These are phyloP conservation scores for Passer montanus DNA, from an alignment of 2,113 vertebrate genomes.

Conservation along the genomic window DNA sequence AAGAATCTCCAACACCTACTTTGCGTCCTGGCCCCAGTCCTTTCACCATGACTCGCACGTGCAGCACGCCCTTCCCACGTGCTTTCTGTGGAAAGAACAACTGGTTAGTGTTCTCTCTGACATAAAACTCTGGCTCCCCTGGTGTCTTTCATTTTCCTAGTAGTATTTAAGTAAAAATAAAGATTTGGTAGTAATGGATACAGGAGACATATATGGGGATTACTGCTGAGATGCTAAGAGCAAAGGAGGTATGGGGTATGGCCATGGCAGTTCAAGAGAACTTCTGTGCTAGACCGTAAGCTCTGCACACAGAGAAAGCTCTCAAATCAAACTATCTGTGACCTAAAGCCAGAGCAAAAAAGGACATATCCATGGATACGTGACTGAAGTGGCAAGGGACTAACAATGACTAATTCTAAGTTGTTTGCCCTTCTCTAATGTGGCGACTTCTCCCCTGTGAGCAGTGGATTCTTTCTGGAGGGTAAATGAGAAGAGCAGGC, in stretches of 20 bases:
- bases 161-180: background rate
- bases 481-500: constrained; percentile 18
- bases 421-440: background rate
- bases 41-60: constrained; percentile 89
- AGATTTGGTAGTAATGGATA: background rate
- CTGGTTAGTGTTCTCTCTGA: background rate
- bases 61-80: constrained; percentile 81
- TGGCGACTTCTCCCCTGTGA: background rate
- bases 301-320: background rate
- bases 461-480: background rate
- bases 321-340: background rate
- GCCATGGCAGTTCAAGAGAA: background rate
- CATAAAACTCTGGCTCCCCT: background rate
- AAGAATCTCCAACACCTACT: constrained; percentile 73
- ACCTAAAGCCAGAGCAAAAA: background rate
- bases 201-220: background rate
- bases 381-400: background rate
- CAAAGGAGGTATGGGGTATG: background rate
- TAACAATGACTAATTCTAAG: background rate
- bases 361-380: background rate
- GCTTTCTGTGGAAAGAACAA: constrained; percentile 82
- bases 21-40: constrained; percentile 91
- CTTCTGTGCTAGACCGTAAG: background rate
- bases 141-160: background rate
- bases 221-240: background rate